A percentile compares a stretch with the other conserved stretches of the same genome.
phyloP scores from a whole-genome alignment of 1,140 invertebrate species.

The Linepithema humile region DNA sequence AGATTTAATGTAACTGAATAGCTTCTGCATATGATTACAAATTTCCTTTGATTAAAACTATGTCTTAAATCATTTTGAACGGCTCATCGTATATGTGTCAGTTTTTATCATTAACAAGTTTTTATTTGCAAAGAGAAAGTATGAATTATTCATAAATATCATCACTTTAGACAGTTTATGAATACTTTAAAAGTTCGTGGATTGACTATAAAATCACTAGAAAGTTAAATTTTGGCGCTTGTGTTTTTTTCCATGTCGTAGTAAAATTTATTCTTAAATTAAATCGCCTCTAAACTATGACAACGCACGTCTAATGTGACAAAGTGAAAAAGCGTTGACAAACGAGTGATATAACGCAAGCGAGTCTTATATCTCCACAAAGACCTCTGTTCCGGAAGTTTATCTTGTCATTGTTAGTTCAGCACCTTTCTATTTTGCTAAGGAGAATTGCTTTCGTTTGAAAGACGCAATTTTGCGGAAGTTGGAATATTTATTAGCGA shows the following conservation, averaged over 20 bases:
- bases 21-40: not conserved
- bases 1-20: not conserved
- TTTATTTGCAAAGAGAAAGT: constrained; percentile 4
- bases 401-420: too few species aligned
- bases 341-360: not conserved
- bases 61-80: not conserved
- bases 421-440: not conserved
- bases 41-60: not conserved
- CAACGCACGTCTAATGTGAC: not conserved
- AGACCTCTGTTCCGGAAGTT: not conserved
- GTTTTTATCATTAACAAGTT: not conserved
- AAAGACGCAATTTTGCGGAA: not conserved
- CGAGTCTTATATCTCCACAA: too few species aligned
- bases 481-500: not conserved
- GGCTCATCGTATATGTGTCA: not conserved
- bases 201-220: not conserved
- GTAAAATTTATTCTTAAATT: constrained; percentile 14
- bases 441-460: not conserved
- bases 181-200: not conserved
- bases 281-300: not conserved
- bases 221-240: not conserved
- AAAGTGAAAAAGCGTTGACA: not conserved
- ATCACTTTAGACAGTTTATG: not conserved
- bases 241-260: not conserved
- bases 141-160: not conserved